These are phyloP conservation scores for Spheniscus mendiculus DNA, from an alignment of 2,113 vertebrate genomes.

Conservation along the genomic window DNA sequence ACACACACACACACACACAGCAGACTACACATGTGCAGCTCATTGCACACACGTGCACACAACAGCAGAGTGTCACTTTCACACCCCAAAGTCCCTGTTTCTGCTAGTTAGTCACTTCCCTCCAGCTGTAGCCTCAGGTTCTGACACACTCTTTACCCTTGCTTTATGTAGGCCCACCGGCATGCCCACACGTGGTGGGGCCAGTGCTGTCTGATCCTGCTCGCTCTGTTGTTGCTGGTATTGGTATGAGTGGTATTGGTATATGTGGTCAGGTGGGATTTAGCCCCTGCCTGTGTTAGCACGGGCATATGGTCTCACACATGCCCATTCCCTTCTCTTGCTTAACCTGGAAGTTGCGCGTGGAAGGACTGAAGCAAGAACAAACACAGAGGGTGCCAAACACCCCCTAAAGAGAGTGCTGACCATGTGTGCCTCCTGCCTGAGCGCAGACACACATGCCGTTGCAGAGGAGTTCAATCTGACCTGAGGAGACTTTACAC, in stretches of 20 bases:
- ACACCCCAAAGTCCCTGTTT: background rate
- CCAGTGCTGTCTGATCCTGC: background rate
- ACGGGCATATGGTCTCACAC: background rate
- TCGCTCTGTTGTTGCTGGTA: fast-evolving
- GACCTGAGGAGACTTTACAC: background rate
- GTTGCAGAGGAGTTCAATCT: background rate
- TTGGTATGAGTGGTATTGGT: background rate
- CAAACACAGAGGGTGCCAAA: background rate
- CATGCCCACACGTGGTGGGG: too few relatives aligned
- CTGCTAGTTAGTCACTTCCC: background rate
- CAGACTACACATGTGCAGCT: background rate
- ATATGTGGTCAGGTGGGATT: fast-evolving
- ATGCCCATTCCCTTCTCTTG: background rate
- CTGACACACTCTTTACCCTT: background rate
- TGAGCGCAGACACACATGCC: fast-evolving
- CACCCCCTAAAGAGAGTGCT: background rate
- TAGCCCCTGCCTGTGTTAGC: background rate
- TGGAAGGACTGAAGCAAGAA: background rate
- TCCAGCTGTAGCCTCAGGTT: background rate
- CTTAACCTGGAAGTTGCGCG: fast-evolving
- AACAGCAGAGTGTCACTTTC: background rate
- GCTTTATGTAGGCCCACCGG: fast-evolving
- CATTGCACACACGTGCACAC: background rate
- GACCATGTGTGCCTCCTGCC: background rate
- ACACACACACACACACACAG: background rate